These are phyloP conservation scores for Stylophora pistillata DNA, from an alignment of 64 coral and sea anemone species.

Conservation along the genomic window DNA sequence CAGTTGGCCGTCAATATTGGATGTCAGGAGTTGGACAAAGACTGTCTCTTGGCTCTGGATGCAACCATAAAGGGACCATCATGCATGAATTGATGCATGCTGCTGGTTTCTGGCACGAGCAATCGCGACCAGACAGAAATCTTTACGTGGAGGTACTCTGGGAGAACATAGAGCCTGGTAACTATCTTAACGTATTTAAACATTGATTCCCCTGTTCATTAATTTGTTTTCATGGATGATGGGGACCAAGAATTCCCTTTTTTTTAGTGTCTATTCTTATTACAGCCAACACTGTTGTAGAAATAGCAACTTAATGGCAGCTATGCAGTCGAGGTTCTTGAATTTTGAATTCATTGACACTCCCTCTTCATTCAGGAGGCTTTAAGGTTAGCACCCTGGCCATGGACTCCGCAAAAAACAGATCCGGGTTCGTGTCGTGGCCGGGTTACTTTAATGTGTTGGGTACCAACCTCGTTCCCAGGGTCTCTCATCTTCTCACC, in stretches of 20 bases:
- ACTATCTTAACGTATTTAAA: background rate
- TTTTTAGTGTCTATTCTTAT: too few relatives aligned
- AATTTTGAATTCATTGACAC: background rate
- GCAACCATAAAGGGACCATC: conserved; percentile 63
- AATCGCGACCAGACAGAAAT: conserved; percentile 71
- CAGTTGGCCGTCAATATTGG: conserved; percentile 70
- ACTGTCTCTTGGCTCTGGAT: conserved; percentile 41
- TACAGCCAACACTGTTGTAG: too few relatives aligned
- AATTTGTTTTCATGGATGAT: background rate
- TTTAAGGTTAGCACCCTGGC: too few relatives aligned
- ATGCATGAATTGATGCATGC: conserved; percentile 76
- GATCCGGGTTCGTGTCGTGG: too few relatives aligned
- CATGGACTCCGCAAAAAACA: too few relatives aligned
- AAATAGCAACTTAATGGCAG: too few relatives aligned
- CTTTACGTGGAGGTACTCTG: conserved; percentile 71
- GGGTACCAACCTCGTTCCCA: too few relatives aligned
- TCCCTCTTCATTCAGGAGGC: too few relatives aligned
- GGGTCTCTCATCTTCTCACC: too few relatives aligned
- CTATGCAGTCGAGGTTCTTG: background rate
- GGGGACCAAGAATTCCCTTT: too few relatives aligned
- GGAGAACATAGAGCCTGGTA: conserved; percentile 66
- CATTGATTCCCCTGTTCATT: background rate
- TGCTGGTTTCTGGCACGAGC: conserved; percentile 73
- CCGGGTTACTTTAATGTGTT: too few relatives aligned
- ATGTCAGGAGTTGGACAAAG: conserved; percentile 31